These are phyloP conservation scores for Eueremaeus valkanovi DNA, from an alignment of 2,888 invertebrate genomes.

Conservation along the genomic window DNA sequence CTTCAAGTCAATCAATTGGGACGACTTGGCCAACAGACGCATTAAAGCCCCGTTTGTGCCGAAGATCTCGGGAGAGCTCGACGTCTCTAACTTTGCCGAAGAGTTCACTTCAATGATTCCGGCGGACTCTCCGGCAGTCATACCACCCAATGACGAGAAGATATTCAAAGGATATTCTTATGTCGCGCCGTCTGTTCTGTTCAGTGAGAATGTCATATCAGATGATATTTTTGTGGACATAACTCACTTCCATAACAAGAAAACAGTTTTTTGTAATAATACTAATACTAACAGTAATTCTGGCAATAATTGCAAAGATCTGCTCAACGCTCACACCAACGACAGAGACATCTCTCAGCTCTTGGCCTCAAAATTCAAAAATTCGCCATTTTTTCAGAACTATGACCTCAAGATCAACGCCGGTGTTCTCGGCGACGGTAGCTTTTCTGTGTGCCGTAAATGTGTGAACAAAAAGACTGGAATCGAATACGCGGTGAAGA, in stretches of 20 bases:
- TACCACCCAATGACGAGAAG: conserved; percentile 63
- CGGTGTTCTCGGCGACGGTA: conserved; percentile 66
- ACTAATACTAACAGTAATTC: conserved; percentile 9
- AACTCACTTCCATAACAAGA: conserved; percentile 52
- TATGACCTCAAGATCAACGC: conserved; percentile 66
- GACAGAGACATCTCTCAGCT: conserved; percentile 56
- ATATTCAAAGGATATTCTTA: conserved; percentile 94
- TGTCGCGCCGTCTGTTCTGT: conserved; percentile 84
- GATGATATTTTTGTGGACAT: conserved; percentile 62
- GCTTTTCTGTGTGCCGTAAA: conserved; percentile 71
- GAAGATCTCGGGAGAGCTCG: conserved; percentile 73
- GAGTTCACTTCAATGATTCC: conserved; percentile 92
- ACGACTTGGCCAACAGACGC: conserved; percentile 68
- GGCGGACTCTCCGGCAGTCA: conserved; percentile 64
- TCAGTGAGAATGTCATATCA: conserved; percentile 66
- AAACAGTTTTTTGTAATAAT: conserved; percentile 6
- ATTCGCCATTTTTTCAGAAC: conserved; percentile 78
- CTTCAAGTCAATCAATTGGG: conserved; percentile 83
- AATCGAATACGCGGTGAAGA: conserved; percentile 81
- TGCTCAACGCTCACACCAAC: conserved; percentile 49
- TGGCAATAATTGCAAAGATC: conserved; percentile 20
- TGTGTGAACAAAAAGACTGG: conserved; percentile 70
- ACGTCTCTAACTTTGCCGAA: conserved; percentile 92
- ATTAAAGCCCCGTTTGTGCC: conserved; percentile 86
- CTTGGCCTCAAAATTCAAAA: conserved; percentile 59